Evolutionary conservation across 53 echinoderm and acorn worm species (phyloP), one percentile per base, ranked within the genome.

Genomic region (Stichopus horrens): DNA sequence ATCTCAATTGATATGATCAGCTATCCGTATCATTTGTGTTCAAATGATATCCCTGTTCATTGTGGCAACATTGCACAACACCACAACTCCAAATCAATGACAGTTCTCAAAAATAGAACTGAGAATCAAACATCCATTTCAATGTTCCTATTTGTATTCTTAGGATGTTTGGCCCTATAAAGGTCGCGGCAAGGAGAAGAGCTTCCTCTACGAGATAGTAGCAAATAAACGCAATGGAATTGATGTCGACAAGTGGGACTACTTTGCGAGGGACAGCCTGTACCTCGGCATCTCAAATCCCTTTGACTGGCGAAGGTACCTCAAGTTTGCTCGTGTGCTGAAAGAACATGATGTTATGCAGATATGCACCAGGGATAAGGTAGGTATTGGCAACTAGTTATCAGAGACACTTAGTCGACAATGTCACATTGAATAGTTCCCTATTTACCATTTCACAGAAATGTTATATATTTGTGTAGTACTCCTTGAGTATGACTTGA

Each of bases 191-290:
- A 91, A 89, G 57, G 92, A 94, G 52, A 97, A 95, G 86, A 83
- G 90, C 66, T 97, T 91, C 90, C 86, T 97, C 14, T 97, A 97
- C 58, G 97, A 97, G 92, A 95, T 97, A 10, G 95, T 97, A 8
- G 97, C 97, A 71, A 97, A 97, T 86, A 95, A 97, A 67, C 90
- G 97, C 5, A 97, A 97, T 54, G 95, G 97, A 8, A 92, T 97
- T 21, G 97, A 97, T 68, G 97, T 97, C 11, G 97, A 97, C 87
- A 97, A 97, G 89, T 97, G 97, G 97, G 97, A 97, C 71, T 97
- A 97, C 88, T 97, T 97, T 74, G 92, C 95, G 4, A 74, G 97
- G 14, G 97, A 97, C 74, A 95, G 97, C 59, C 90, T 92, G 76
- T 90, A 95, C 83, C 93, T 97, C 11, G 97, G 97, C 11, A 95